These are phyloP conservation scores for Emydura subglobosa DNA, from an alignment of 2,113 vertebrate genomes.

Conservation along the genomic window DNA sequence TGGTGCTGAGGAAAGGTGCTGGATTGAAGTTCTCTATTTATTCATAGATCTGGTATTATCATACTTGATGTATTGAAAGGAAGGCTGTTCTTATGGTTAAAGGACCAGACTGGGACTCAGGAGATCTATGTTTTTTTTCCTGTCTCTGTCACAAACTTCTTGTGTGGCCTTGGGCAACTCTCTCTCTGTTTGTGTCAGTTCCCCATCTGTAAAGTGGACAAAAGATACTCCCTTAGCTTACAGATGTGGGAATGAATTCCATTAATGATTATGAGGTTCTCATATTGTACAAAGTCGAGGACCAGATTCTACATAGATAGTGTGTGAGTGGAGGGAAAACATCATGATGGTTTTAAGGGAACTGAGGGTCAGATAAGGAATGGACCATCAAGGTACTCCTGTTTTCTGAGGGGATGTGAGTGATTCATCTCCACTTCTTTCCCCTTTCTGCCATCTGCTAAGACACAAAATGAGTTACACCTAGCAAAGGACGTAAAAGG, in stretches of 20 bases:
- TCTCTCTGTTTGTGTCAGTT: not conserved
- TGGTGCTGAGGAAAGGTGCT: not conserved
- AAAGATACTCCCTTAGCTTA: not conserved
- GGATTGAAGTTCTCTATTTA: not conserved
- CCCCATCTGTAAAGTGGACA: not conserved
- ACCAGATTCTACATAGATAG: not conserved
- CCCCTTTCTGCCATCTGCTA: not conserved
- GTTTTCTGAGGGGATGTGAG: not conserved
- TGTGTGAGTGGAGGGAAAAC: not conserved
- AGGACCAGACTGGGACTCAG: not conserved
- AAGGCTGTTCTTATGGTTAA: rapidly evolving
- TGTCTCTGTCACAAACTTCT: not conserved
- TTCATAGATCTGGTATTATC: not conserved
- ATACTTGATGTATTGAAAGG: not conserved
- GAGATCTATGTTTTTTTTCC: not conserved
- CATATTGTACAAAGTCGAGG: not conserved
- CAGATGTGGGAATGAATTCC: not conserved
- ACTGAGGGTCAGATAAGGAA: not conserved
- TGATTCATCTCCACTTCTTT: not conserved
- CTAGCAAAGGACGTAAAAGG: not conserved
- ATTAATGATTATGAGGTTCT: not conserved
- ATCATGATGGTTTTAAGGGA: not conserved
- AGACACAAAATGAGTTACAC: not conserved
- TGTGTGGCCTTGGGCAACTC: not conserved
- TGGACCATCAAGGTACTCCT: not conserved